Evolutionary conservation across 2,888 invertebrate species (phyloP).

Genomic region (Heliconius ethilla): DNA sequence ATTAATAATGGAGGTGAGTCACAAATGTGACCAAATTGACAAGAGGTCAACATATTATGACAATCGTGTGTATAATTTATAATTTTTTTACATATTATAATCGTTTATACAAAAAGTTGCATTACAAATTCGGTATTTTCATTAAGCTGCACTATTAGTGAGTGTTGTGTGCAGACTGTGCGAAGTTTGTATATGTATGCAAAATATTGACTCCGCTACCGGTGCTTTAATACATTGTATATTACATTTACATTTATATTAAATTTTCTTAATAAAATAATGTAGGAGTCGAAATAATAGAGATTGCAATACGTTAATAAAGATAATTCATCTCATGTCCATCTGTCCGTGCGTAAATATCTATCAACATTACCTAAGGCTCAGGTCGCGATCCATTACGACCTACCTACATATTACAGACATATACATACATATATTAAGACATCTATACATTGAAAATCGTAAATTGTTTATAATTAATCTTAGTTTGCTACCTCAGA

Average conservation of each 20-base stretch:
- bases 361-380: slow-evolving; percentile 10
- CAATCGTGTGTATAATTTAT: too few relatives aligned
- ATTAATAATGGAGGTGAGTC: too few relatives aligned
- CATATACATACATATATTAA: neutral
- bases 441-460: neutral
- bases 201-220: neutral
- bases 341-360: slow-evolving; percentile 14
- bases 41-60: too few relatives aligned
- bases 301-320: slow-evolving; percentile 25
- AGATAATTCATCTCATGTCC: slow-evolving; percentile 24
- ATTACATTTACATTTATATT: neutral
- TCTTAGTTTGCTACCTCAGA: too few relatives aligned
- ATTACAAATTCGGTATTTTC: too few relatives aligned
- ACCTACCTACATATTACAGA: neutral
- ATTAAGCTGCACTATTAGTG: too few relatives aligned
- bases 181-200: neutral
- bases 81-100: too few relatives aligned
- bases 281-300: slow-evolving; percentile 3
- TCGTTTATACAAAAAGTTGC: too few relatives aligned
- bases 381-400: neutral
- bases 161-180: too few relatives aligned
- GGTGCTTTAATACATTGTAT: too few relatives aligned
- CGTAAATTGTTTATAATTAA: too few relatives aligned
- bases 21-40: too few relatives aligned
- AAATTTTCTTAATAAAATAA: neutral